Evolutionary conservation across 2,888 invertebrate species (phyloP).

Genomic region (Taenaris catops): DNA sequence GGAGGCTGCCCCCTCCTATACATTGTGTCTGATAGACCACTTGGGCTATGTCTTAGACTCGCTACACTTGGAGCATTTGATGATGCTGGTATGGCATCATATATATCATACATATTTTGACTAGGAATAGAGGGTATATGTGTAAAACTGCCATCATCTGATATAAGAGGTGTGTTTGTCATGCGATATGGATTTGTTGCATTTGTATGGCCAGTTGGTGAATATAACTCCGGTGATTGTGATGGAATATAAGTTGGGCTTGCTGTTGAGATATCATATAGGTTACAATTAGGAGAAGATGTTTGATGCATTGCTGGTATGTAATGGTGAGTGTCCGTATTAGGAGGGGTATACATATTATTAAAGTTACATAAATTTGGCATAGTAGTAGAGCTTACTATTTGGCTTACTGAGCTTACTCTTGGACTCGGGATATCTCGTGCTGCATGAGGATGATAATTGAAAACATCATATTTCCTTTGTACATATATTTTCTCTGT

Average conservation of each 20-base stretch:
- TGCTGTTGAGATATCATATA: constrained; percentile 52
- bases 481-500: constrained; percentile 67
- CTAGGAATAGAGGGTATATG: constrained; percentile 64
- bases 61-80: constrained; percentile 60
- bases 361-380: constrained; percentile 68
- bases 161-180: constrained; percentile 70
- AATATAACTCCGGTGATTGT: constrained; percentile 68
- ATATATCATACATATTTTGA: constrained; percentile 71
- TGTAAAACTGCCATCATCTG: constrained; percentile 70
- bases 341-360: constrained; percentile 47
- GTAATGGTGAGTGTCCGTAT: constrained; percentile 51
- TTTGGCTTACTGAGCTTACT: constrained; percentile 67
- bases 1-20: constrained; percentile 82
- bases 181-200: constrained; percentile 71
- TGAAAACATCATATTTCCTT: constrained; percentile 62
- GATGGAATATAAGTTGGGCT: constrained; percentile 69
- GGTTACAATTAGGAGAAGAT: constrained; percentile 53
- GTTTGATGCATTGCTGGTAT: constrained; percentile 45
- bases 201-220: constrained; percentile 72
- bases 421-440: constrained; percentile 55
- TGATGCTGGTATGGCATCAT: constrained; percentile 62
- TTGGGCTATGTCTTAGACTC: constrained; percentile 62
- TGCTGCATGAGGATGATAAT: constrained; percentile 58
- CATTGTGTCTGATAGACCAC: constrained; percentile 52
- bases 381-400: constrained; percentile 71